Percentiles rank a stretch among this genome's conserved stretches.
Evolutionary conservation across 2,797 vertebrate species (phyloP).

Genomic region (Loriculus beryllinus): DNA sequence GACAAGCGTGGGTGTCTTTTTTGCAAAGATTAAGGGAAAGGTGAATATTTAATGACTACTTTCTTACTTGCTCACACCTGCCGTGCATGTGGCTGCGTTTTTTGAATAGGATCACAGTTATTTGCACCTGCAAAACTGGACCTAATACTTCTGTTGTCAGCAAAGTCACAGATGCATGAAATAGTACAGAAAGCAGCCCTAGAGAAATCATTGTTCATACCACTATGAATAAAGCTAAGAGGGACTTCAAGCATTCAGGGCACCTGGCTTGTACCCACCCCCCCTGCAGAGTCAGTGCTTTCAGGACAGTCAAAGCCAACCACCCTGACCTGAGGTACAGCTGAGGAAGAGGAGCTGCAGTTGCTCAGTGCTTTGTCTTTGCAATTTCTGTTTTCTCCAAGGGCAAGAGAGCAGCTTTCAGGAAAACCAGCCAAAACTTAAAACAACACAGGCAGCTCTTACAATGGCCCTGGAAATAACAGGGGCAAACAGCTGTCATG

Average conservation of each 20-base stretch:
- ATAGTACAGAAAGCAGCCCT: neutral
- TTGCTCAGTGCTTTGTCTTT: neutral
- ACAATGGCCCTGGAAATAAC: neutral
- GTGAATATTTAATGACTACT: neutral
- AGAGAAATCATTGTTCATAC: neutral
- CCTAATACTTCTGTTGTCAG: neutral
- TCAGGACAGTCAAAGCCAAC: neutral
- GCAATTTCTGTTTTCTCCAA: neutral
- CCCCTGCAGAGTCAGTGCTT: neutral
- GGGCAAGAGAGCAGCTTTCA: conserved; percentile 9
- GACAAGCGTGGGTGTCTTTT: neutral
- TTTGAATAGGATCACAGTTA: neutral
- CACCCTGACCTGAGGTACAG: neutral
- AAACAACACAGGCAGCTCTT: conserved; percentile 1
- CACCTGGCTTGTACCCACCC: neutral
- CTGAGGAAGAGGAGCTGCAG: neutral
- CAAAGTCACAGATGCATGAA: neutral
- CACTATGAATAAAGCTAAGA: neutral
- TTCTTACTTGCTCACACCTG: neutral
- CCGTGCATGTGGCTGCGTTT: neutral
- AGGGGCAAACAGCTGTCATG: neutral
- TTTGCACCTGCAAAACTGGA: neutral
- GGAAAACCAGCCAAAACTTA: conserved; percentile 32
- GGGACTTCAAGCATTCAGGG: neutral
- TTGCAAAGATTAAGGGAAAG: neutral